These are phyloP conservation scores for Anableps anableps DNA, from an alignment of 2,797 vertebrate genomes.

Conservation along the genomic window DNA sequence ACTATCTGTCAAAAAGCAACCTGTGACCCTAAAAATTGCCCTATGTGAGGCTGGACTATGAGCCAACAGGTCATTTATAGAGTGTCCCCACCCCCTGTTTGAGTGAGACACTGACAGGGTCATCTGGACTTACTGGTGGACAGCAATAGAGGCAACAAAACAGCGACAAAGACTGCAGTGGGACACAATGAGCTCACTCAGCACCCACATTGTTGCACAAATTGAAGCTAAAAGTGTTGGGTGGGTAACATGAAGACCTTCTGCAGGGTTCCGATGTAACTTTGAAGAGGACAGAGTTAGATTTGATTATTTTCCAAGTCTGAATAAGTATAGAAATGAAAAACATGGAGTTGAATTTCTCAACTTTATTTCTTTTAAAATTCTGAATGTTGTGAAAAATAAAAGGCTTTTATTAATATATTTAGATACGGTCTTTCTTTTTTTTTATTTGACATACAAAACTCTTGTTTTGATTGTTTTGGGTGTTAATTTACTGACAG, in stretches of 20 bases:
- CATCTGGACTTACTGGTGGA: slow-evolving; percentile 2
- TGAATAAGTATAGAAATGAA: neutral
- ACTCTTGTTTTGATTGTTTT: neutral
- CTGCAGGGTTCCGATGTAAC: neutral
- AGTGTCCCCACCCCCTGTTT: slow-evolving; percentile 20
- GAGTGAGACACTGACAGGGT: slow-evolving; percentile 30
- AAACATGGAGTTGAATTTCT: neutral
- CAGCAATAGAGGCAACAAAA: slow-evolving; percentile 33
- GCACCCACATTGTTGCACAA: slow-evolving; percentile 39
- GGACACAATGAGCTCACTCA: slow-evolving; percentile 34
- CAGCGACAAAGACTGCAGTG: slow-evolving; percentile 32
- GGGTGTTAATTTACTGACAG: neutral
- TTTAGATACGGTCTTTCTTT: neutral
- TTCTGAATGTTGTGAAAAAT: neutral
- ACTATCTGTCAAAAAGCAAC: slow-evolving; percentile 71
- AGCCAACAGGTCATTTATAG: slow-evolving; percentile 52
- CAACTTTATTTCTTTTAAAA: neutral
- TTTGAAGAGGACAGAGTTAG: neutral
- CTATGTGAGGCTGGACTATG: slow-evolving; percentile 45
- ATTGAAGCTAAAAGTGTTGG: slow-evolving; percentile 9
- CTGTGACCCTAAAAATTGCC: slow-evolving; percentile 67
- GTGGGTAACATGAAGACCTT: neutral
- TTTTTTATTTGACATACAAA: neutral
- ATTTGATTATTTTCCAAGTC: neutral
- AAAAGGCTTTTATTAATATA: neutral